Evolutionary conservation across 2,888 invertebrate genomes (phyloP), one percentile per base, ranked within the genome.

Genomic region (Lasioglossum lativentre): DNA sequence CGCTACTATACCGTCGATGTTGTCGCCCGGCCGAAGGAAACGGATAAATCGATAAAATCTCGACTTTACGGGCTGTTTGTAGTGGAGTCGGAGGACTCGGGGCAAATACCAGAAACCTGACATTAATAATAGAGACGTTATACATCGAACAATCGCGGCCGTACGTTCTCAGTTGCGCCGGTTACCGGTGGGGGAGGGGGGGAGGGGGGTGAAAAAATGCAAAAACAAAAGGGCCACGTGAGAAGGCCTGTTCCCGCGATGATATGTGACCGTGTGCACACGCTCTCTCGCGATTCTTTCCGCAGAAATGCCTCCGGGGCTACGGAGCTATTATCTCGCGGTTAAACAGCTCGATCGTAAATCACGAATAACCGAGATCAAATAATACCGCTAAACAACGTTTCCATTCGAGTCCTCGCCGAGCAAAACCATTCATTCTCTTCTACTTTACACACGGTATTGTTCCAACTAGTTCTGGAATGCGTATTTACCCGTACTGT

Each of bases 331-430:
- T 87, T 88, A 87, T 88, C 82, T 66, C 73, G 68, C 68, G 84
- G 84, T 80, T 88, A 84, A 81, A 63, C 80, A 70, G 78, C 45
- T n/a, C 70, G 79, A 59, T 76, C 87, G 68, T 88, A 88, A 88
- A 87, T 88, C 87, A 81, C 40, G 45, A n/a, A 66, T 40, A 77
- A 47, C 76, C 74, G 76, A 83, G 87, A 83, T 80, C 80, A 85
- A 88, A 86, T 80, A 82, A 83, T 85, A 80, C 82, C 83, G 87
- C 88, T 27, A 81, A 85, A 83, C 81, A 88, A 87, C 83, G 80
- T 83, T 75, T 80, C 80, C 68, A 83, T 82, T 74, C 84, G 70
- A 73, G 47, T n/a, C n/a, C 72, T 66, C 52, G 34, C 30, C 47
- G 27, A 71, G 40, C 30, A 23, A n/a, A n/a, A 23, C 45, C 78